Base-by-base conservation (phyloP, 2,888 invertebrate species). In the Spilarctia lutea region DNA sequence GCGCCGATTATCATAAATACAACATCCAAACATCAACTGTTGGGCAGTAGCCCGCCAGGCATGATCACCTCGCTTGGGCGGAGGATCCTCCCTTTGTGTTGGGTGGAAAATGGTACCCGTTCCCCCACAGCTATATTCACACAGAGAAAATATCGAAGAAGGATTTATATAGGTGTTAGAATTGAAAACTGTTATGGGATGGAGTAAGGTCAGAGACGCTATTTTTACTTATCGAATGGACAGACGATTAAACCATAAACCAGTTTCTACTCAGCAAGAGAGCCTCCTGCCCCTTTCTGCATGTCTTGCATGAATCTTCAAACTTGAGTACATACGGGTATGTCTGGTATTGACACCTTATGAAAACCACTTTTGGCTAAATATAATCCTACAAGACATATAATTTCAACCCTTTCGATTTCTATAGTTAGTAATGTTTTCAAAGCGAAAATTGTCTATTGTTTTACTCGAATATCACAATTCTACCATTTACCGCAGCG, bases 401-500 rank as follows among this genome's bases (percentile, higher is more conserved):
- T 27, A 16, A 60, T 16, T 60, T 60, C 0, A 60, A 4, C 13
- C 13, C 0, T 60, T 30, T 63, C 30, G 18, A 30, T 30, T 63
- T 63, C 63, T 7, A 18, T 63, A 16, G 7, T 18, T 7, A 30
- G 30, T 27, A 18, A 30, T 63, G 7, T 30, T 60, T 63, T 63
- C 30, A 6, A 30, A 63, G 63, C 30, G 30, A 63, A 63, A 63
- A 63, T 63, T 30, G 30, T 63, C 63, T 18, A 27, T 60, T 60
- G 60, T 60, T 63, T 30, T 2, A 2, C 63, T 7, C 65, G 67
- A 71, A 65, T 48, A 27, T 33, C 42, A 30, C 72, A 65, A 72
- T 33, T 18, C 11, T 27, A 66, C 67, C 39, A 48, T 70, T 71
- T 69, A 35, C 39, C 70, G 33, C 33, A 63, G 66, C n/a, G 33